Conservation (phyloP, 2,113 vertebrate species). For the Empidonax traillii region DNA sequence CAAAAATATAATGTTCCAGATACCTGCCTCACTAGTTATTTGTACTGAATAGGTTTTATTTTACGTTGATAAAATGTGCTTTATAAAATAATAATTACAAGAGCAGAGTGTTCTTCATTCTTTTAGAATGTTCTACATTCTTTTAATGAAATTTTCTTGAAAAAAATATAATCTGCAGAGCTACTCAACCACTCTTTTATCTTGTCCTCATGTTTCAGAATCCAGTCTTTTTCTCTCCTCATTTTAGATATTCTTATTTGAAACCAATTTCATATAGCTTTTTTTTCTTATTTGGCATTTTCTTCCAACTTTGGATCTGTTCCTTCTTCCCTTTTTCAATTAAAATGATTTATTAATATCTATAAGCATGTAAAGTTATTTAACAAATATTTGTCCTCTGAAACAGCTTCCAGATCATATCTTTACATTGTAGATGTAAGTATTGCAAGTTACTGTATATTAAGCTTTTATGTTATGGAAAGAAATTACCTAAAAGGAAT, state of each 20-base stretch:
- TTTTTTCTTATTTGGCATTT: background rate
- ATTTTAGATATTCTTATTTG: background rate
- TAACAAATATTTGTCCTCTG: background rate
- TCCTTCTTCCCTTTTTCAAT: background rate
- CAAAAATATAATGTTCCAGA: background rate
- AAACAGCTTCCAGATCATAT: background rate
- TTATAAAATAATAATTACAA: background rate
- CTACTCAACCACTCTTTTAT: background rate
- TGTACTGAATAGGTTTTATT: background rate
- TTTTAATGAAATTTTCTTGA: background rate
- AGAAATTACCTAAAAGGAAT: background rate
- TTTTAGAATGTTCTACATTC: too few relatives aligned
- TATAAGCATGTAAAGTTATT: background rate
- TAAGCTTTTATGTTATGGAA: background rate
- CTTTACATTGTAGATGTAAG: background rate
- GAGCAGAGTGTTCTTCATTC: background rate
- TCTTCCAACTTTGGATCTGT: background rate
- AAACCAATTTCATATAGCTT: background rate
- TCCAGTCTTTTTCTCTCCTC: rapidly evolving
- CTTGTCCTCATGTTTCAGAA: background rate
- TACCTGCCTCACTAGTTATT: background rate
- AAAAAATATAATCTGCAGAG: background rate
- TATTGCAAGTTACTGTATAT: background rate
- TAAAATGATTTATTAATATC: background rate
- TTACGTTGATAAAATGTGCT: background rate